Conservation (phyloP, 2,113 vertebrate genomes). For the Carettochelys insculpta region DNA sequence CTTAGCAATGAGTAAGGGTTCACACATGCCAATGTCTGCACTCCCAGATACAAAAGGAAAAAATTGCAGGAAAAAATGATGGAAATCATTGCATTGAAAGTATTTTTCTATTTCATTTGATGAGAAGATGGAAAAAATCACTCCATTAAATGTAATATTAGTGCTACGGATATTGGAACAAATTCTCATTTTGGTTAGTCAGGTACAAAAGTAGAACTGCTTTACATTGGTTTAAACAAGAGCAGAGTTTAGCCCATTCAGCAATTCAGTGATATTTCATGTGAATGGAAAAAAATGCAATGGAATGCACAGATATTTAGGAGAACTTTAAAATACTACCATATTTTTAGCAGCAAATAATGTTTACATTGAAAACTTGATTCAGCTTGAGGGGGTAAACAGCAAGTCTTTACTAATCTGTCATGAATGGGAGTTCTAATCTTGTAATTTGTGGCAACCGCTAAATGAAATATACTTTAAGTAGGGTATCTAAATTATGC, state of each 20-base stretch:
- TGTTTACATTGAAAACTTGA: background rate
- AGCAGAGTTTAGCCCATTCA: background rate
- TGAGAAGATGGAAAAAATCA: background rate
- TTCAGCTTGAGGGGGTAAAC: background rate
- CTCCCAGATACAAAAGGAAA: background rate
- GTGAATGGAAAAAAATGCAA: background rate
- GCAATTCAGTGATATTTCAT: background rate
- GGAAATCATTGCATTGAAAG: background rate
- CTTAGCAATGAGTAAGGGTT: background rate
- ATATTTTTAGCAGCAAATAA: background rate
- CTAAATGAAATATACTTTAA: background rate
- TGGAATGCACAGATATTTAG: background rate
- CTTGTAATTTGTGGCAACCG: background rate
- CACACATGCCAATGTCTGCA: background rate
- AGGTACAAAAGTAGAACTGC: background rate
- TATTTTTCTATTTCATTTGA: background rate
- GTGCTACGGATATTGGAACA: background rate
- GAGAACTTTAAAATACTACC: background rate
- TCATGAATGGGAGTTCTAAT: background rate
- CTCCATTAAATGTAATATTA: background rate
- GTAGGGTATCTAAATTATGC: background rate
- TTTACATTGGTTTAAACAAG: background rate
- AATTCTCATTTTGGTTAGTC: background rate
- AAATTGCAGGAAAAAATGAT: background rate
- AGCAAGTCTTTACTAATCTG: background rate